Evolutionary conservation across 2,888 invertebrate genomes (phyloP).

Genomic region (Erpobdella octoculata): DNA sequence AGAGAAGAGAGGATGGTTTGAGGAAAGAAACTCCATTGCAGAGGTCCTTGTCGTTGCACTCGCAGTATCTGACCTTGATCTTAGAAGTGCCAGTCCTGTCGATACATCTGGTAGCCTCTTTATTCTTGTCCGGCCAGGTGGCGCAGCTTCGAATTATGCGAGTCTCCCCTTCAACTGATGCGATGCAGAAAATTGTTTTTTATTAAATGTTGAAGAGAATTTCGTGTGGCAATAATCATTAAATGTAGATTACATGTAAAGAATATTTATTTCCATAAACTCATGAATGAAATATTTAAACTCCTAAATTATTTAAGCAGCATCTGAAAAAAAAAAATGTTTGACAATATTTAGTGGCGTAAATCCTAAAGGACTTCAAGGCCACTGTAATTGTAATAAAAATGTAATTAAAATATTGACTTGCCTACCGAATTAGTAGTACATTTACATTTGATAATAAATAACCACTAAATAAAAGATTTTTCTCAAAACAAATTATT

Average conservation of each 20-base stretch:
- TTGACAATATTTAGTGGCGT: too few relatives aligned
- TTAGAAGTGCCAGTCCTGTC: constrained; percentile 36
- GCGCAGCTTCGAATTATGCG: constrained; percentile 34
- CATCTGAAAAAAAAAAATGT: too few relatives aligned
- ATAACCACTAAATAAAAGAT: too few relatives aligned
- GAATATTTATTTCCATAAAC: background rate
- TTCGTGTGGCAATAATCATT: background rate
- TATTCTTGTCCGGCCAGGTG: constrained; percentile 27
- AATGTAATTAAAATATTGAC: too few relatives aligned
- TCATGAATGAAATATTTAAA: background rate
- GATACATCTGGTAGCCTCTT: constrained; percentile 31
- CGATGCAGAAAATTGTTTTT: background rate
- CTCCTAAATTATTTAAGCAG: too few relatives aligned
- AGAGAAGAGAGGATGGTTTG: background rate
- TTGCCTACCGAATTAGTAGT: too few relatives aligned
- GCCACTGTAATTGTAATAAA: too few relatives aligned
- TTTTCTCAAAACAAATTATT: too few relatives aligned
- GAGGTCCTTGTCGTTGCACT: constrained; percentile 13
- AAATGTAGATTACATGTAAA: too few relatives aligned
- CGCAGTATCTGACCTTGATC: constrained; percentile 34
- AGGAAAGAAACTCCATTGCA: constrained; percentile 3
- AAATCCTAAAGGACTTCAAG: too few relatives aligned
- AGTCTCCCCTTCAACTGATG: constrained; percentile 35
- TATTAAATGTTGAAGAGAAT: background rate
- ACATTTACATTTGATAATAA: too few relatives aligned